Evolutionary conservation across 2,888 invertebrate genomes (phyloP), one percentile per base, ranked within the genome.

Genomic region (Cephalotes varians): DNA sequence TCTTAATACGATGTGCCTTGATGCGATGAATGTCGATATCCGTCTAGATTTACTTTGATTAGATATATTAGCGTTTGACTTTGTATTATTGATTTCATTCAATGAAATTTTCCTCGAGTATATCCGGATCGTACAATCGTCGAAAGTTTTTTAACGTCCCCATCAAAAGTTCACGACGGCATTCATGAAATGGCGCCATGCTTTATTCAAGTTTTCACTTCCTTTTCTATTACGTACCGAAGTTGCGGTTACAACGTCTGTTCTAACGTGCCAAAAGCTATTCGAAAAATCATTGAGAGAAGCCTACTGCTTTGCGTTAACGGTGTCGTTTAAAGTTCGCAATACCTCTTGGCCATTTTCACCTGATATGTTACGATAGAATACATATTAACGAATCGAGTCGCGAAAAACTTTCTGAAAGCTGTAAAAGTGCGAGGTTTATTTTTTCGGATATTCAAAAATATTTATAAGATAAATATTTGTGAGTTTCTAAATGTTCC

Each of bases 241-340:
- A 65, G n/a, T 49, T 56, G 37, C 60, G 56, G 47, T 51, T 62
- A 51, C 25, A 10, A 54, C 60, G 37, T 67, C 79, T 37, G 82
- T 47, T 56, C 56, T 60, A 64, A 64, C 69, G 58, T 49, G 34
- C 34, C 58, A 44, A 60, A 25, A 64, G 58, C 84, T 82, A 83
- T 87, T 76, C 37, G 47, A 71, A 76, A 85, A 85, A 90, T 90
- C 85, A 73, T 83, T 73, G 74, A 47, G 28, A 28, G 71, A 87
- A 87, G 65, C 86, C 82, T 64, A 88, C 86, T 77, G 84, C 82
- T 89, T 89, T 89, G 85, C 89, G 85, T 89, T 88, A 89, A 89
- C 85, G 83, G 73, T 73, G 82, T 88, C 80, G 85, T 73, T 25
- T 69, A 85, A 89, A 89, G 84, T 90, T 90, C 21, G 72, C 79